Conservation (phyloP, 1,140 invertebrate species). For the Marisa cornuarietis region DNA sequence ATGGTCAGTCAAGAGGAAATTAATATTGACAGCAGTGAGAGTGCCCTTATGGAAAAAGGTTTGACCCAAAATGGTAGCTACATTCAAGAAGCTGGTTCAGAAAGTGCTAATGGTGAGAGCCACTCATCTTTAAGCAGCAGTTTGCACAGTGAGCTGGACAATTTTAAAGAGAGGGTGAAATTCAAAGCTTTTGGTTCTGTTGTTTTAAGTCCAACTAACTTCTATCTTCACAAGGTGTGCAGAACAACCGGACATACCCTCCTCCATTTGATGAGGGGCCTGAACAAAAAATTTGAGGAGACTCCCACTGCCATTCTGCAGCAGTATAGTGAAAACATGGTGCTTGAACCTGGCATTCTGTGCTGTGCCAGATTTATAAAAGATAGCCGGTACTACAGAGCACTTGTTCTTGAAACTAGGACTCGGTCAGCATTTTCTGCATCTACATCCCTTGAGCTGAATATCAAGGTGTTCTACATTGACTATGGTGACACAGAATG, state of each 20-base stretch:
- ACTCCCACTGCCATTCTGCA: conserved; percentile 24
- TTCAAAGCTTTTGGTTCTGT: conserved; percentile 34
- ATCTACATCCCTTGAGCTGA: neutral
- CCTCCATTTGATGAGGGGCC: conserved; percentile 32
- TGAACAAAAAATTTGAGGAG: conserved; percentile 31
- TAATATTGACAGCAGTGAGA: neutral
- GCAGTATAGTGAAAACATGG: conserved; percentile 23
- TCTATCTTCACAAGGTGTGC: conserved; percentile 40
- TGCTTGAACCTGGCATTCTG: conserved; percentile 26
- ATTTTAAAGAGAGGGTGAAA: neutral
- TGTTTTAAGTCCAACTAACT: conserved; percentile 32
- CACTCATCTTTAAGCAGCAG: conserved; percentile 11
- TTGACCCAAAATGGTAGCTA: neutral
- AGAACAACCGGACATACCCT: conserved; percentile 29
- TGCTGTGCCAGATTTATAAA: conserved; percentile 39
- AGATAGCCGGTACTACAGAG: conserved; percentile 38
- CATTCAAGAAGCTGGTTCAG: neutral
- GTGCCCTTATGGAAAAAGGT: neutral
- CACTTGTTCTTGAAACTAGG: conserved; percentile 20
- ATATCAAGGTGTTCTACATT: conserved; percentile 36
- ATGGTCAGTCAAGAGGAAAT: neutral
- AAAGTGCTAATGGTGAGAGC: neutral
- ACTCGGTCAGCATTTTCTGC: neutral
- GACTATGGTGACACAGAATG: conserved; percentile 45
- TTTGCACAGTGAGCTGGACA: neutral